Evolutionary conservation across 1,140 invertebrate species (phyloP).

Genomic region (Micrasema longulum): DNA sequence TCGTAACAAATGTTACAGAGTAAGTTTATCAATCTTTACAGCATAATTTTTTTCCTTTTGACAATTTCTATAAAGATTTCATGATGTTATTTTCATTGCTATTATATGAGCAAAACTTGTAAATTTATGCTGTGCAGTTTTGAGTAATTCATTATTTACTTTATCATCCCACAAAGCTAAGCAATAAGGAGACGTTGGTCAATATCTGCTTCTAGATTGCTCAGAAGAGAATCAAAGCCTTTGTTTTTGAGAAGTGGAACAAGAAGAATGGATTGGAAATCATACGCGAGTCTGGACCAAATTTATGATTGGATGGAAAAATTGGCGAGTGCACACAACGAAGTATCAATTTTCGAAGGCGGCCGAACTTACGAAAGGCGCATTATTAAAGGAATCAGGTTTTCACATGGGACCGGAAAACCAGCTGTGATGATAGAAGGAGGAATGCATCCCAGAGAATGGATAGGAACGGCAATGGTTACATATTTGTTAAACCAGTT

Average conservation of each 20-base stretch:
- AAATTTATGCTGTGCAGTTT: too few species aligned
- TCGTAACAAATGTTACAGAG: constrained; percentile 41
- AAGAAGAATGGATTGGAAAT: constrained; percentile 62
- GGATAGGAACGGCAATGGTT: constrained; percentile 76
- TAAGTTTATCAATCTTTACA: constrained; percentile 8
- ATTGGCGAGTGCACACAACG: constrained; percentile 63
- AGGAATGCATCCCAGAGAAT: constrained; percentile 77
- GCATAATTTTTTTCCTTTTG: neutral
- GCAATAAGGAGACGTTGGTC: constrained; percentile 49
- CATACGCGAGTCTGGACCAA: constrained; percentile 66
- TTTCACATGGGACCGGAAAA: constrained; percentile 69
- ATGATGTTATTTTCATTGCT: neutral
- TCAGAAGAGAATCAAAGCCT: too few species aligned
- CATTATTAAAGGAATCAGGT: constrained; percentile 72
- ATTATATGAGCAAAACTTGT: too few species aligned
- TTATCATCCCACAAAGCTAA: too few species aligned
- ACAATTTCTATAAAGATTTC: neutral
- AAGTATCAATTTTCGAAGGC: constrained; percentile 63
- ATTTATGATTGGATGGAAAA: constrained; percentile 64
- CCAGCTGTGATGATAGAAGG: constrained; percentile 57
- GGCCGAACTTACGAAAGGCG: constrained; percentile 71
- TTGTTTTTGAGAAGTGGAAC: neutral
- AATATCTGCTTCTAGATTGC: too few species aligned
- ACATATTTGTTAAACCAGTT: constrained; percentile 73
- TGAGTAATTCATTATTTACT: too few species aligned